Conservation (phyloP, 2,888 invertebrate species). For the Alloplasta piceator region DNA sequence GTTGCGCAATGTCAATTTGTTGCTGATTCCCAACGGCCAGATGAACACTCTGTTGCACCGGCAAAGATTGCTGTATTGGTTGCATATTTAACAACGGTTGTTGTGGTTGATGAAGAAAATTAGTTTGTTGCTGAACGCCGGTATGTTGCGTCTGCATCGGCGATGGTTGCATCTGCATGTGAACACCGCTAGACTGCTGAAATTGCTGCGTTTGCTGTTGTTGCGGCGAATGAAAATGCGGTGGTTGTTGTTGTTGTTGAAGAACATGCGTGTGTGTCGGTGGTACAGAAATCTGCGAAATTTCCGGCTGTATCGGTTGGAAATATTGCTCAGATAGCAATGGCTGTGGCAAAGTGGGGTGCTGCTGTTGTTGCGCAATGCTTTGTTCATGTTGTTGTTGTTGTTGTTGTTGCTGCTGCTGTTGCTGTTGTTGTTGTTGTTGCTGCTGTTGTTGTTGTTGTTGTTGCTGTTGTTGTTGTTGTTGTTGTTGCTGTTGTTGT, state of each 20-base stretch:
- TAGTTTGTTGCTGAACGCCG: constrained; percentile 25
- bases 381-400: constrained; percentile 35
- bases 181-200: constrained; percentile 25
- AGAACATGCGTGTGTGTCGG: constrained; percentile 13
- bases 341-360: constrained; percentile 68
- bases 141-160: constrained; percentile 56
- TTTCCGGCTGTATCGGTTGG: constrained; percentile 80
- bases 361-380: constrained; percentile 51
- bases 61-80: constrained; percentile 32
- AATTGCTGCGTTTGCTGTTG: constrained; percentile 54
- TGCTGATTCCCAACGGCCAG: constrained; percentile 41
- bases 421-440: constrained; percentile 58
- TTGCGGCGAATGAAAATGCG: constrained; percentile 50
- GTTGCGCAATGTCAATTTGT: constrained; percentile 63
- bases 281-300: constrained; percentile 56
- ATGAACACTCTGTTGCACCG: constrained; percentile 45
- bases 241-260: constrained; percentile 52
- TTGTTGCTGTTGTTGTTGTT: constrained; percentile 62
- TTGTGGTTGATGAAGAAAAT: constrained; percentile 49
- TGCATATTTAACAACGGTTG: constrained; percentile 47
- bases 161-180: constrained; percentile 35
- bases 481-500: constrained; percentile 66
- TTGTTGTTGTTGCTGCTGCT: constrained; percentile 71
- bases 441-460: constrained; percentile 27
- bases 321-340: constrained; percentile 79